Evolutionary conservation across 53 echinoderm and acorn worm species (phyloP).

Genomic region (Temnopleurus reevesii): DNA sequence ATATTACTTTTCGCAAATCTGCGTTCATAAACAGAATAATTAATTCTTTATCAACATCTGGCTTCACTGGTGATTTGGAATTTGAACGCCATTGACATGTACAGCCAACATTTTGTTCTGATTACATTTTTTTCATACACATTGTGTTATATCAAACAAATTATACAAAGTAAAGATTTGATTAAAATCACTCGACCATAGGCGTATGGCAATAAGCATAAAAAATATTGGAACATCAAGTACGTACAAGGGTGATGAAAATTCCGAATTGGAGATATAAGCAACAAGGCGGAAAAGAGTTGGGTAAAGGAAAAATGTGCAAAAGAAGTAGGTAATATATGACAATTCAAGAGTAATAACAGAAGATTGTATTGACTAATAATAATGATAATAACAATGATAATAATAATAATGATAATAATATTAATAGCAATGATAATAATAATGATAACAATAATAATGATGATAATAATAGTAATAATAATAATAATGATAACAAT

Average conservation of each 20-base stretch:
- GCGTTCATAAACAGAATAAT: not conserved
- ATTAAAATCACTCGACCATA: not conserved
- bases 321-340: too few species aligned
- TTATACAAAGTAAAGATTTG: too few species aligned
- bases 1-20: not conserved
- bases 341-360: too few species aligned
- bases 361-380: too few species aligned
- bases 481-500: not conserved
- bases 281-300: too few species aligned
- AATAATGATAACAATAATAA: not conserved
- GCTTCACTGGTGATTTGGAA: not conserved
- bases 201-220: not conserved
- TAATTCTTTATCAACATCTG: not conserved
- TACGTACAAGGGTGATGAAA: not conserved
- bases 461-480: not conserved
- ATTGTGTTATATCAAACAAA: too few species aligned
- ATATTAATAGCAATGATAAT: not conserved
- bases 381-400: not conserved
- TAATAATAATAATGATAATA: not conserved
- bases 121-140: too few species aligned
- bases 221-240: not conserved
- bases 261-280: too few species aligned
- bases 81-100: too few species aligned
- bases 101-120: too few species aligned
- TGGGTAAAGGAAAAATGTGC: too few species aligned